These are phyloP conservation scores for Erinaceus europaeus DNA, from an alignment of 2,113 vertebrate species.

Conservation along the genomic window DNA sequence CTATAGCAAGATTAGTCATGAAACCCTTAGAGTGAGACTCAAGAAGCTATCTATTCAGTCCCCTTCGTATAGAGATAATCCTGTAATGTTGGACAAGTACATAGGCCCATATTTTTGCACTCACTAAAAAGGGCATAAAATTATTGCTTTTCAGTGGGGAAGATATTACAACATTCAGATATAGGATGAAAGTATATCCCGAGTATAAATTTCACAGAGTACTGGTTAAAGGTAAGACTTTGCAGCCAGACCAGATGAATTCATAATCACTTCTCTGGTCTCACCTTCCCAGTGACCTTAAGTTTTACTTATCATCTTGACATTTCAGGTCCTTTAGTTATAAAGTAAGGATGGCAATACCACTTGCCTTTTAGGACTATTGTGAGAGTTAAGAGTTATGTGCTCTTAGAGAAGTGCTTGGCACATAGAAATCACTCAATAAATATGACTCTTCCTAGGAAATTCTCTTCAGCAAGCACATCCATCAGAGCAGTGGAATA, in stretches of 20 bases:
- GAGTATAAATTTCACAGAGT: not conserved
- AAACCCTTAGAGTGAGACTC: not conserved
- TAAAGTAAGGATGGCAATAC: not conserved
- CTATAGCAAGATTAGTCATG: not conserved
- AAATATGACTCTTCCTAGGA: not conserved
- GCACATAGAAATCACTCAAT: not conserved
- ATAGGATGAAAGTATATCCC: not conserved
- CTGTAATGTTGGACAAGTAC: not conserved
- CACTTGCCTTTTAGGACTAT: too few relatives aligned
- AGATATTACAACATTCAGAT: not conserved
- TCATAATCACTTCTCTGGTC: not conserved
- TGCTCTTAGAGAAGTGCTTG: not conserved
- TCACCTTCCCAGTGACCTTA: not conserved
- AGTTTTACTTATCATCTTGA: not conserved
- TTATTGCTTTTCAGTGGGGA: not conserved
- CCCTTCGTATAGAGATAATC: not conserved
- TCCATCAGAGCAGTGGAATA: rapidly evolving
- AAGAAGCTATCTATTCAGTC: not conserved
- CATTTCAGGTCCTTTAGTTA: not conserved
- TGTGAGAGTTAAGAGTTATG: not conserved
- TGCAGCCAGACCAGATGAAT: not conserved
- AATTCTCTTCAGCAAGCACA: not conserved
- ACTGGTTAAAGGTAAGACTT: not conserved
- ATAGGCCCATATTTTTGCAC: not conserved
- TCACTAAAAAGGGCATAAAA: not conserved